A percentile compares a stretch with the other conserved stretches of the same genome.
Evolutionary conservation across 2,888 invertebrate genomes (phyloP).

Genomic region (Stictocephala bisonia): DNA sequence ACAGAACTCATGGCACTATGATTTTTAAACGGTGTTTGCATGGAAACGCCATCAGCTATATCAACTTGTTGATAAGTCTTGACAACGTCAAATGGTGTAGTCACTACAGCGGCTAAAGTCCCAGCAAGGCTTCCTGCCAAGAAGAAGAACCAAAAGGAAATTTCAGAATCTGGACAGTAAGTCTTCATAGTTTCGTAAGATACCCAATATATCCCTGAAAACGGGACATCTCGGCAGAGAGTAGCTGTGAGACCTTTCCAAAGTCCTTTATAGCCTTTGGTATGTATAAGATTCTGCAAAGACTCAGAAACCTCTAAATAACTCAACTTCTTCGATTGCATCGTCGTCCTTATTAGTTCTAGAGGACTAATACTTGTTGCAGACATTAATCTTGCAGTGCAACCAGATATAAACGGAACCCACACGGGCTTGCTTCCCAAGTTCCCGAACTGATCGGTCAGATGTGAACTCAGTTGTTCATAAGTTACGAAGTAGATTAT

Average conservation of each 20-base stretch:
- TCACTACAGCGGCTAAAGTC: slow-evolving; percentile 87
- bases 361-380: slow-evolving; percentile 92
- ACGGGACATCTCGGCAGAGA: slow-evolving; percentile 93
- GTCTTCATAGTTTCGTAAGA: slow-evolving; percentile 82
- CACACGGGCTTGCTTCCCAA: slow-evolving; percentile 57
- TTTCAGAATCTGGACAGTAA: slow-evolving; percentile 71
- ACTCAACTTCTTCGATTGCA: slow-evolving; percentile 93
- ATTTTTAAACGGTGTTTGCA: too few relatives aligned
- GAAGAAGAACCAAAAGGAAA: slow-evolving; percentile 80
- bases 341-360: slow-evolving; percentile 96
- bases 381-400: slow-evolving; percentile 85
- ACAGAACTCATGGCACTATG: too few relatives aligned
- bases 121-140: slow-evolving; percentile 86
- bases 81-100: slow-evolving; percentile 97
- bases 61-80: slow-evolving; percentile 97
- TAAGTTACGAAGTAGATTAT: slow-evolving; percentile 97
- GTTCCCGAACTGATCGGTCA: slow-evolving; percentile 73
- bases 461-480: slow-evolving; percentile 82
- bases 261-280: slow-evolving; percentile 79
- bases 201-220: slow-evolving; percentile 80
- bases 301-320: slow-evolving; percentile 71
- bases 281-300: slow-evolving; percentile 71
- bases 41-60: too few relatives aligned
- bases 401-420: slow-evolving; percentile 85
- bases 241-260: slow-evolving; percentile 92